phyloP scores from a whole-genome alignment of 1,140 invertebrate genomes.

The Drosophila biarmipes region DNA sequence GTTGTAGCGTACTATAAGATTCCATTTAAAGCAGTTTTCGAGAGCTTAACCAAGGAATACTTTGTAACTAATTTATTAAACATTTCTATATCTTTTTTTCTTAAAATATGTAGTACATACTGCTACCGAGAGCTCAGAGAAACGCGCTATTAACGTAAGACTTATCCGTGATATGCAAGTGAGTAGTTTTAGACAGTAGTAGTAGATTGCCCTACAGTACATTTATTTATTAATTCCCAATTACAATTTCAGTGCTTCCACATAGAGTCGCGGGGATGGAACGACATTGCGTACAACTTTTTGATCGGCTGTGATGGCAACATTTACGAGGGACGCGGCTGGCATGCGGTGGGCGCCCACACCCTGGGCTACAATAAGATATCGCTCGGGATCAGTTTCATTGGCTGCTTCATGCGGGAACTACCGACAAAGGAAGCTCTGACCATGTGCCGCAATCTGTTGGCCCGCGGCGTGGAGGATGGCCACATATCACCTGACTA shows the following conservation, averaged over 20 bases:
- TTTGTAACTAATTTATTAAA: not conserved
- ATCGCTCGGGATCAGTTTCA: conserved; percentile 88
- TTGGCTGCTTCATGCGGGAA: conserved; percentile 86
- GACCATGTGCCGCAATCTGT: conserved; percentile 77
- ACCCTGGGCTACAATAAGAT: conserved; percentile 87
- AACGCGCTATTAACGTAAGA: conserved; percentile 83
- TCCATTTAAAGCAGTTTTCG: too few species aligned
- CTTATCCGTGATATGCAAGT: conserved; percentile 84
- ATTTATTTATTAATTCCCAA: too few species aligned
- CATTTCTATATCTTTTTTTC: not conserved
- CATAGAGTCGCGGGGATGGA: conserved; percentile 85
- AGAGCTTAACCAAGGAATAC: too few species aligned
- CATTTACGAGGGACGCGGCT: conserved; percentile 88
- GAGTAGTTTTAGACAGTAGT: conserved; percentile 7
- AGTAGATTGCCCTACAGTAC: too few species aligned
- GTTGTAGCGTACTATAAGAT: too few species aligned
- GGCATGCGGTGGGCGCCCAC: conserved; percentile 88
- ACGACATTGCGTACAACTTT: conserved; percentile 88
- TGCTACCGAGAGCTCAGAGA: conserved; percentile 84
- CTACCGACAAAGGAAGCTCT: conserved; percentile 76
- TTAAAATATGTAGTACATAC: conserved; percentile 80
- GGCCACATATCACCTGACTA: conserved; percentile 85
- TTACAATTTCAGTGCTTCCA: conserved; percentile 85
- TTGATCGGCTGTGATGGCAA: conserved; percentile 88
- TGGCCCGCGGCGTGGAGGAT: conserved; percentile 84